Percentiles rank a stretch among this genome's conserved stretches.
phyloP scores from a whole-genome alignment of 2,797 vertebrate genomes.

The Mionectes olivaceus region DNA sequence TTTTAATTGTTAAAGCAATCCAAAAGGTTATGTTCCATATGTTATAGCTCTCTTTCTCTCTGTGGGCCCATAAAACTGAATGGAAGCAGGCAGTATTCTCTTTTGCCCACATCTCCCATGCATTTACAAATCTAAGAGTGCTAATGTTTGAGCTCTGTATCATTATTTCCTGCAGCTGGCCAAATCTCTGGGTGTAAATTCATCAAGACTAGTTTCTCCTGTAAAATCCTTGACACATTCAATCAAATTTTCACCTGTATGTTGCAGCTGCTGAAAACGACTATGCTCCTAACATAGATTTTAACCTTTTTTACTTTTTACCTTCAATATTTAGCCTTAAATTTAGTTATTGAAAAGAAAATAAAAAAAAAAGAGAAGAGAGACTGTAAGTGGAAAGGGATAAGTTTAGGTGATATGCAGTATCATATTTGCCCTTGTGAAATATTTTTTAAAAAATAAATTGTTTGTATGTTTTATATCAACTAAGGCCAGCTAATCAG shows the following conservation, averaged over 20 bases:
- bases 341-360: neutral
- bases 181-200: constrained; percentile 25
- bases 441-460: neutral
- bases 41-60: constrained; percentile 39
- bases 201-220: neutral
- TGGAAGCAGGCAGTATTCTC: constrained; percentile 44
- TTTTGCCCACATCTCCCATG: neutral
- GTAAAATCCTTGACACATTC: constrained; percentile 9
- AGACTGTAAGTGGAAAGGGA: neutral
- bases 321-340: neutral
- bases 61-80: constrained; percentile 59
- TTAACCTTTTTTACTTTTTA: neutral
- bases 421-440: neutral
- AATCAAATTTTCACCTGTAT: neutral
- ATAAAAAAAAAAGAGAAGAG: neutral
- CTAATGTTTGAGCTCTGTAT: neutral
- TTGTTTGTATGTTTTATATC: neutral
- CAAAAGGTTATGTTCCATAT: constrained; percentile 29
- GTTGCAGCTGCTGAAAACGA: constrained; percentile 12
- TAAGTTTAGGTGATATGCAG: neutral
- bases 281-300: neutral
- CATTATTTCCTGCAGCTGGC: constrained; percentile 21
- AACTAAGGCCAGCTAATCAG: neutral
- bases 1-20: constrained; percentile 52
- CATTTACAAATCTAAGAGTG: neutral